Evolutionary conservation across 2,888 invertebrate genomes (phyloP).

Genomic region (Cataglyphis rosenhaueri): DNA sequence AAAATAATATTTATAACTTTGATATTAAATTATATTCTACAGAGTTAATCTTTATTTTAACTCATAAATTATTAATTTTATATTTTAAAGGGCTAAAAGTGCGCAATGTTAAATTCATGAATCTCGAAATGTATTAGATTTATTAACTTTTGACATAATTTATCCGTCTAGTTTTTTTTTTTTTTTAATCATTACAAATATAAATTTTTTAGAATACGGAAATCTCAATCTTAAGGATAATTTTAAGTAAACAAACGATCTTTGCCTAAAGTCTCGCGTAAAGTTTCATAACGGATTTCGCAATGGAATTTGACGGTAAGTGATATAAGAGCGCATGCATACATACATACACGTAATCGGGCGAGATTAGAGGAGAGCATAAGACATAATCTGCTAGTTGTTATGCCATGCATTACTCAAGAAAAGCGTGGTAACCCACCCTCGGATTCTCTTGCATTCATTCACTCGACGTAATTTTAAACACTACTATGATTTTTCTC

Average conservation of each 20-base stretch:
- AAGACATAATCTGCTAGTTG: conserved; percentile 75
- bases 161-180: too few relatives aligned
- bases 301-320: not conserved
- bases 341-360: conserved; percentile 1
- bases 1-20: too few relatives aligned
- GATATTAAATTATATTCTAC: too few relatives aligned
- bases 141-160: too few relatives aligned
- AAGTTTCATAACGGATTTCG: not conserved
- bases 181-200: too few relatives aligned
- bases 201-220: too few relatives aligned
- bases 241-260: not conserved
- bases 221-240: not conserved
- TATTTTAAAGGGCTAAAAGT: too few relatives aligned
- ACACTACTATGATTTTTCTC: conserved; percentile 8
- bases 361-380: conserved; percentile 16
- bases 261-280: not conserved
- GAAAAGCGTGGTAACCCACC: conserved; percentile 66
- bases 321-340: not conserved
- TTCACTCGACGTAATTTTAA: conserved; percentile 23
- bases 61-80: too few relatives aligned
- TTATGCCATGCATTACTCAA: conserved; percentile 75
- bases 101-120: too few relatives aligned
- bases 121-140: too few relatives aligned
- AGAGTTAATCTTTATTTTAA: too few relatives aligned
- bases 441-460: conserved; percentile 48